phyloP scores from a whole-genome alignment of 2,797 vertebrate genomes.

The Ateles fusciceps region DNA sequence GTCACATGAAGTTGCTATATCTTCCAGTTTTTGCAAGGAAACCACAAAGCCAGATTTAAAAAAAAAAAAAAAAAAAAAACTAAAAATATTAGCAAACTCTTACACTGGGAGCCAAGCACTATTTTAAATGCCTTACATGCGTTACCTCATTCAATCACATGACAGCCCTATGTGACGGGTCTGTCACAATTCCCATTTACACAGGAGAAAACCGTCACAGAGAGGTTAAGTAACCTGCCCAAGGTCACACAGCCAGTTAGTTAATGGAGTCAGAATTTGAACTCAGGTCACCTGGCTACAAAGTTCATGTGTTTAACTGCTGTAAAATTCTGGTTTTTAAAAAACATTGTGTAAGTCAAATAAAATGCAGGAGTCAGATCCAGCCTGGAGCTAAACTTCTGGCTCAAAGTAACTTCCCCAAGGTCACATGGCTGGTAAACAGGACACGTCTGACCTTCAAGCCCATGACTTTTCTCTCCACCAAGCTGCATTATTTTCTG shows the following conservation, averaged over 20 bases:
- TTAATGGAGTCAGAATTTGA: background rate
- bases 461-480: background rate
- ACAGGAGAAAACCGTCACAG: background rate
- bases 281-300: background rate
- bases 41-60: background rate
- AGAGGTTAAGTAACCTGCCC: background rate
- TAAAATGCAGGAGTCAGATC: constrained; percentile 5
- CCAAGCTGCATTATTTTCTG: background rate
- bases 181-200: background rate
- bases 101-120: background rate
- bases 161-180: background rate
- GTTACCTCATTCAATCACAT: constrained; percentile 2
- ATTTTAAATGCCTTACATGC: background rate
- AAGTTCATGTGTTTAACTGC: background rate
- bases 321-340: background rate
- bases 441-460: background rate
- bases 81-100: background rate
- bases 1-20: background rate
- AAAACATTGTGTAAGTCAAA: background rate
- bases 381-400: background rate
- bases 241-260: background rate
- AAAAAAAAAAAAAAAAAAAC: too few relatives aligned
- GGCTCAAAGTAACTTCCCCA: background rate
- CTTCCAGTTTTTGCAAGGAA: background rate
- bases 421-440: background rate